Conservation (phyloP, 2,888 invertebrate species). For the Catocala nupta region DNA sequence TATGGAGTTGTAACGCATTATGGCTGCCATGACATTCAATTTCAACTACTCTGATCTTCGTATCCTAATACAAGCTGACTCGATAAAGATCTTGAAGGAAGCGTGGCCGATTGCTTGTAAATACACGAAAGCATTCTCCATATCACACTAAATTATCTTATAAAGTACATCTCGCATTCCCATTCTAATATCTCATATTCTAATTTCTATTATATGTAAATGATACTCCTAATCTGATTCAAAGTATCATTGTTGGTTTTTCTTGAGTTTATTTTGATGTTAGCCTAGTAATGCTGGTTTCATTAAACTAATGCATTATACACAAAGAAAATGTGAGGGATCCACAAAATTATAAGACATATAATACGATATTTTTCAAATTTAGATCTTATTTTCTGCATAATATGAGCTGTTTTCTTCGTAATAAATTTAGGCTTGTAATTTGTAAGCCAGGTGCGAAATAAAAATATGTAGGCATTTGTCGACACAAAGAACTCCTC, state of each 20-base stretch:
- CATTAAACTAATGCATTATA: slow-evolving; percentile 59
- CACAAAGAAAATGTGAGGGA: not conserved
- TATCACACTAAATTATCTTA: slow-evolving; percentile 59
- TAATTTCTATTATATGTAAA: slow-evolving; percentile 66
- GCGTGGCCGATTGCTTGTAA: slow-evolving; percentile 34
- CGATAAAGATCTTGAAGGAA: slow-evolving; percentile 34
- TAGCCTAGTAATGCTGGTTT: slow-evolving; percentile 39
- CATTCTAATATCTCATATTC: slow-evolving; percentile 48
- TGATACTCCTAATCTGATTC: slow-evolving; percentile 45
- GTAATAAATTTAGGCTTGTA: slow-evolving; percentile 23
- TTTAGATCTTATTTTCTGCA: slow-evolving; percentile 28
- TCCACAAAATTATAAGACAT: no score
- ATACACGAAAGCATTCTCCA: slow-evolving; percentile 45
- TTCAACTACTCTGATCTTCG: no score
- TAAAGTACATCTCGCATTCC: slow-evolving; percentile 33
- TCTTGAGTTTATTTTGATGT: slow-evolving; percentile 46
- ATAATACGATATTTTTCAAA: not conserved
- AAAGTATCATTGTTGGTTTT: slow-evolving; percentile 52
- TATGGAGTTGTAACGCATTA: no score
- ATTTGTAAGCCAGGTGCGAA: slow-evolving; percentile 57
- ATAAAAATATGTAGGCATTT: slow-evolving; percentile 56
- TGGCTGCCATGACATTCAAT: no score
- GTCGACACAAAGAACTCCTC: slow-evolving; percentile 57
- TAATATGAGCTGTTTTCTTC: slow-evolving; percentile 22
- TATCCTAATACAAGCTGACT: slow-evolving; percentile 1